Percentiles rank a stretch among this genome's conserved stretches.
Conservation (phyloP, 2,797 vertebrate genomes). For the Meda fulgida region DNA sequence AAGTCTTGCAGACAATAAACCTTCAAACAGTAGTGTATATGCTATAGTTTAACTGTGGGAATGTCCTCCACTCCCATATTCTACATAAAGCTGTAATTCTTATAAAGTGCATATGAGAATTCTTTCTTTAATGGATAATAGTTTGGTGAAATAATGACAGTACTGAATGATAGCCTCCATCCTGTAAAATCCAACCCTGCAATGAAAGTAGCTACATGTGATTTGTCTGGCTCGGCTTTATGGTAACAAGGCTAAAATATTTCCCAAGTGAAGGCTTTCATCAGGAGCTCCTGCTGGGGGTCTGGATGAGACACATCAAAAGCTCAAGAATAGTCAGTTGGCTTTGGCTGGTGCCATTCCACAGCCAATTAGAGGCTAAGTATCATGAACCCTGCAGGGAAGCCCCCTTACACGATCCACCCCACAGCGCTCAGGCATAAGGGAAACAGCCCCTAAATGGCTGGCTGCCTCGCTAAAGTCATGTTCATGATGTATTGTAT, state of each 20-base stretch:
- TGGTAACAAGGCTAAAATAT: conserved; percentile 48
- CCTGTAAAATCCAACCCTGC: conserved; percentile 29
- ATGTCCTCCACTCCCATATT: background rate
- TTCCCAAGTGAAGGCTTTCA: conserved; percentile 61
- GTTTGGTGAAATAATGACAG: conserved; percentile 46
- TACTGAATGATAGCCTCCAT: conserved; percentile 23
- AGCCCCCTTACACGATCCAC: conserved; percentile 52
- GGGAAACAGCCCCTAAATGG: conserved; percentile 31
- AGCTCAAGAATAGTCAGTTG: conserved; percentile 42
- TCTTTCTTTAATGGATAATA: background rate
- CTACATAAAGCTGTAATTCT: background rate
- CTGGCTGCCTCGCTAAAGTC: conserved; percentile 15
- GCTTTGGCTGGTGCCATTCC: conserved; percentile 57
- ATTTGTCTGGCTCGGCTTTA: conserved; percentile 63
- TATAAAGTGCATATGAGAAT: background rate
- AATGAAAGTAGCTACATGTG: conserved; percentile 47
- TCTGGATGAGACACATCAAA: conserved; percentile 65
- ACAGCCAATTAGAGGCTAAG: conserved; percentile 65
- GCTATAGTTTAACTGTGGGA: background rate
- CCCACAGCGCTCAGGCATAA: conserved; percentile 49
- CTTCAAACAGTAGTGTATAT: background rate
- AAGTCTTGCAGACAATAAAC: background rate
- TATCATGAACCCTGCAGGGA: conserved; percentile 44
- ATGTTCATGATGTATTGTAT: conserved; percentile 40
- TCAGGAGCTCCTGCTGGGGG: conserved; percentile 60